Base-by-base conservation (phyloP, 35 echinoderm and acorn worm species). In the Apostichopus japonicus region DNA sequence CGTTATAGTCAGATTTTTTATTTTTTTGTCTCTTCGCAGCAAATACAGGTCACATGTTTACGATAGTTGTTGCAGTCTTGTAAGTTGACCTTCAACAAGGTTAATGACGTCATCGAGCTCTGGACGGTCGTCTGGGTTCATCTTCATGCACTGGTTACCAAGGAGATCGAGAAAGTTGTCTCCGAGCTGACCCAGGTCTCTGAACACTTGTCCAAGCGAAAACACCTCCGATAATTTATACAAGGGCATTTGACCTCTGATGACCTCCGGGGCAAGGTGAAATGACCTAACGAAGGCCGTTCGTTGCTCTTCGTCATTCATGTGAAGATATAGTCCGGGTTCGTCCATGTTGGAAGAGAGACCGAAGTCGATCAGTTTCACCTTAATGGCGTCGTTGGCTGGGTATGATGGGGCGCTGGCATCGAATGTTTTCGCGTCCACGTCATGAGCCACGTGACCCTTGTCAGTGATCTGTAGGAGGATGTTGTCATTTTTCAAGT, bases 401-500 rank as follows among this genome's bases (percentile, higher is more conserved):
- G 33, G 33, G 33, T 44, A 44, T 44, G 33, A 44, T 44, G 33
- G 33, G 33, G 33, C 33, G 33, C 33, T 44, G 33, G 33, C 33
- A 44, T 44, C 33, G 33, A 44, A 44, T 44, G 33, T 44, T 44
- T 44, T 44, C 33, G 33, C 33, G 33, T 44, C 33, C 33, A 44
- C 33, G 33, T 44, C 33, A 44, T 44, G 33, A 44, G 33, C 33
- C 15, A n/a, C 79, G 51, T 83, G 17, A 33, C 33, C 51, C 33
- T 83, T 17, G 33, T 33, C 79, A 5, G 44, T 14, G 54, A 83
- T 53, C 9, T 54, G 24, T 19, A 83, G 15, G 15, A 52, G 19
- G 54, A 83, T 83, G 11, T 83, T 83, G 79, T 83, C 44, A 14
- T 17, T 19, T 83, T 83, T 83, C 44, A 83, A 17, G 54, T 54